Percentiles rank a stretch among this genome's conserved stretches.
phyloP scores from a whole-genome alignment of 2,888 invertebrate genomes.

The Leucoma salicis region DNA sequence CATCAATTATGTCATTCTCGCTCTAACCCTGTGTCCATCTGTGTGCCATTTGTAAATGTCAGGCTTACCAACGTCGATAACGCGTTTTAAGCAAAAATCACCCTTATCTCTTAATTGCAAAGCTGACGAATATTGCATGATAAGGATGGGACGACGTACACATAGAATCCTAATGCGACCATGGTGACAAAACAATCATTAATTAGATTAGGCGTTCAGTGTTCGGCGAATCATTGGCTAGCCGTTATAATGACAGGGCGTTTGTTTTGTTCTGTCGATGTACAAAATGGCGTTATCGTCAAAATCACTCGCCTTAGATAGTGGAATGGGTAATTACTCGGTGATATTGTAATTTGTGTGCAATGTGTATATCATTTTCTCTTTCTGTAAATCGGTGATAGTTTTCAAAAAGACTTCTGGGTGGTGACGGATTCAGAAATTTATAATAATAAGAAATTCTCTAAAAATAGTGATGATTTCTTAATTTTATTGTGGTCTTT shows the following conservation, averaged over 20 bases:
- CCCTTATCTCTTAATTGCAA: constrained; percentile 29
- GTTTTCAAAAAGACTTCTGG: too few relatives aligned
- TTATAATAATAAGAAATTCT: too few relatives aligned
- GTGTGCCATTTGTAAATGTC: constrained; percentile 68
- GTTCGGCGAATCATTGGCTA: constrained; percentile 62
- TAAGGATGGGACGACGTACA: constrained; percentile 31
- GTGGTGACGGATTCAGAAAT: too few relatives aligned
- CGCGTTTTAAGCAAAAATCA: constrained; percentile 27
- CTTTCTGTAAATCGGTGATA: too few relatives aligned
- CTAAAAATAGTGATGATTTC: too few relatives aligned
- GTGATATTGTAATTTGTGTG: too few relatives aligned
- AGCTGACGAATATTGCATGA: constrained; percentile 17
- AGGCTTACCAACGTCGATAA: constrained; percentile 43
- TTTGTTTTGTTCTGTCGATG: constrained; percentile 43
- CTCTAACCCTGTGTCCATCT: constrained; percentile 72
- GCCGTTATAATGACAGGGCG: constrained; percentile 46
- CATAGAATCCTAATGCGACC: constrained; percentile 52
- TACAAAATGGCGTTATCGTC: constrained; percentile 8
- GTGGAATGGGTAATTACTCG: too few relatives aligned
- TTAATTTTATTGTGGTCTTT: too few relatives aligned
- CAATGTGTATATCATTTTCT: too few relatives aligned
- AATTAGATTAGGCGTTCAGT: constrained; percentile 57
- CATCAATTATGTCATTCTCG: constrained; percentile 71
- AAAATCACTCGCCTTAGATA: too few relatives aligned
- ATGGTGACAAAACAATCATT: constrained; percentile 67